These are phyloP conservation scores for Microchrysa polita DNA, from an alignment of 2,888 invertebrate genomes.

Conservation along the genomic window DNA sequence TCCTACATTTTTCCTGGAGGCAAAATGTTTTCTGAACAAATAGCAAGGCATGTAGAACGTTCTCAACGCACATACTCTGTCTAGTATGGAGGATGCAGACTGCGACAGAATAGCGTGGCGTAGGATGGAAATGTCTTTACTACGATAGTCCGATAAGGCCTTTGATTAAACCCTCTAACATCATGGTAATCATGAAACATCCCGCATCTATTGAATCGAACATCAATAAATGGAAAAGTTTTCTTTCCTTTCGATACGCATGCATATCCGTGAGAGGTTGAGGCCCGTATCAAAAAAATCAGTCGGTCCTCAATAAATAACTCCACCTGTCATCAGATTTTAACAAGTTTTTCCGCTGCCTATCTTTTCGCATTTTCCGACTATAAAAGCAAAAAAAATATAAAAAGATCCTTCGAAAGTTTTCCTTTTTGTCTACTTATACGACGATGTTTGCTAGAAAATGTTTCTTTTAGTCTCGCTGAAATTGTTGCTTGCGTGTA, in stretches of 20 bases:
- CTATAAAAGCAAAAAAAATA: no score
- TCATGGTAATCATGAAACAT: constrained; percentile 47
- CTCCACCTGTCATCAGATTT: constrained; percentile 49
- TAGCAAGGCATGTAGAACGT: not conserved
- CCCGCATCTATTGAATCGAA: constrained; percentile 44
- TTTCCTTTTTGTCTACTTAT: constrained; percentile 6
- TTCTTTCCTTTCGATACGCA: constrained; percentile 15
- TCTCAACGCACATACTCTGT: constrained; percentile 7
- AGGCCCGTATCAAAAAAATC: constrained; percentile 43
- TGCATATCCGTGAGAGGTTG: not conserved
- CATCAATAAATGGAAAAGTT: constrained; percentile 46
- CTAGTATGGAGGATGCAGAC: no score
- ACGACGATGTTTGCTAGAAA: not conserved
- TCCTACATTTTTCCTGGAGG: not conserved
- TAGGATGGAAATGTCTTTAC: constrained; percentile 3
- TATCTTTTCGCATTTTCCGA: not conserved
- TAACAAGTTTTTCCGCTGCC: constrained; percentile 44
- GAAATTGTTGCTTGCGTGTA: not conserved
- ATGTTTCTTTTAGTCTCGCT: not conserved
- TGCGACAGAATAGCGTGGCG: not conserved
- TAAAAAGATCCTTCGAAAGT: not conserved
- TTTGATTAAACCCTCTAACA: constrained; percentile 43
- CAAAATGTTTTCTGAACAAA: not conserved
- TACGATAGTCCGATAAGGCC: not conserved
- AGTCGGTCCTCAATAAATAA: constrained; percentile 45